Evolutionary conservation across 1,140 invertebrate species (phyloP).

Genomic region (Coelopa frigida): DNA sequence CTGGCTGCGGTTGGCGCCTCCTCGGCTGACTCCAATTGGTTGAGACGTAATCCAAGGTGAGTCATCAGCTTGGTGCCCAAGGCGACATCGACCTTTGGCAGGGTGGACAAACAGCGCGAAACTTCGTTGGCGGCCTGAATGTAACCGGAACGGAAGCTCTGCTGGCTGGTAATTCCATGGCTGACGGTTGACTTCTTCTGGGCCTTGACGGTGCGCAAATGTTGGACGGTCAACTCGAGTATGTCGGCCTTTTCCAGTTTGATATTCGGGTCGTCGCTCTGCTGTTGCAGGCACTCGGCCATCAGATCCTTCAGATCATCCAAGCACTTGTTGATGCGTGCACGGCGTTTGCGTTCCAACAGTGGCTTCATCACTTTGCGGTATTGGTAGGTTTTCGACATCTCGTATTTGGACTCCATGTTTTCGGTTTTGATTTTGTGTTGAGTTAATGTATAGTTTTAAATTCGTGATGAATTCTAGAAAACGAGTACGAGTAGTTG

Average conservation of each 20-base stretch:
- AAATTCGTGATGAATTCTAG: constrained; percentile 8
- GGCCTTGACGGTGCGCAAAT: constrained; percentile 74
- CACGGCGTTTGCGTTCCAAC: constrained; percentile 87
- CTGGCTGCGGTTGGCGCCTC: constrained; percentile 18
- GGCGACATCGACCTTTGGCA: constrained; percentile 75
- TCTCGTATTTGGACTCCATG: constrained; percentile 42
- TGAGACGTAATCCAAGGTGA: constrained; percentile 73
- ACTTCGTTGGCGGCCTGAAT: constrained; percentile 89
- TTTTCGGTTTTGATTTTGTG: constrained; percentile 9
- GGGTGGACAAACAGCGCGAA: constrained; percentile 70
- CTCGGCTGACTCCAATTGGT: constrained; percentile 47
- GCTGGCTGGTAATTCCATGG: constrained; percentile 48
- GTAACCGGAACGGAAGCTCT: constrained; percentile 84
- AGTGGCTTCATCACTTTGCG: constrained; percentile 94
- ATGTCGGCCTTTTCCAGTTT: constrained; percentile 97
- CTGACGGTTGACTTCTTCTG: constrained; percentile 36
- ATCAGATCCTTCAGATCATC: constrained; percentile 90
- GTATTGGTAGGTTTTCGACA: constrained; percentile 81
- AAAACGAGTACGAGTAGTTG: constrained; percentile 4
- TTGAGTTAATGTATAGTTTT: constrained; percentile 7
- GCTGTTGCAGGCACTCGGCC: constrained; percentile 73
- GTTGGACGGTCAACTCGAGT: constrained; percentile 87
- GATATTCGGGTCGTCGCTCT: constrained; percentile 72
- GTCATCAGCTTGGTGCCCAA: constrained; percentile 81
- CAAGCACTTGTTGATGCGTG: constrained; percentile 89